Evolutionary conservation across 2,888 invertebrate genomes (phyloP), one percentile per base, ranked within the genome.

Genomic region (Tillus elongatus): DNA sequence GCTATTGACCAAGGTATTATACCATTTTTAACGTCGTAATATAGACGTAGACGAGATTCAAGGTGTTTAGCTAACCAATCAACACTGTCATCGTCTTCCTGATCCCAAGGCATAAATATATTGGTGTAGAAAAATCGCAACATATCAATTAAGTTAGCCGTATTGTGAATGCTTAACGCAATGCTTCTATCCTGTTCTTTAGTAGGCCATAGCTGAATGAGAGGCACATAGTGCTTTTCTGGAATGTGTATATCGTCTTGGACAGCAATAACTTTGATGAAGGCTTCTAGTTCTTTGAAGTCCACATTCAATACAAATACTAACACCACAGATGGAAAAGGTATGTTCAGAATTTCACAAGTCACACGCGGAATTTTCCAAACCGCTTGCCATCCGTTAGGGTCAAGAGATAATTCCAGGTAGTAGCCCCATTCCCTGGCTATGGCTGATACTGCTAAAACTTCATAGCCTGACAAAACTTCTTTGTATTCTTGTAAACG

Each of bases 51-150:
- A 34, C 77, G 67, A 1, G 67, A 54, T 45, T 72, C 68, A 30
- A 78, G 59, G 57, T 76, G 72, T 38, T 66, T 63, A 24, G 61
- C 58, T 13, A 70, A 64, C 77, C 77, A 77, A 53, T 75, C 72
- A n/a, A 63, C 62, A 1, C 68, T 64, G 36, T 77, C 76, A 46
- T 77, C 78, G 37, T 77, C 76, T 36, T 80, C 79, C 29, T 70
- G 64, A 45, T 81, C 80, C 81, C 81, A 82, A 1, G 80, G 79
- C 75, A 78, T 76, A 71, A 79, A 77, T 26, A 81, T 61, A 43
- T 79, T 69, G 19, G 69, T 70, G 50, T 77, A 79, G 52, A 77
- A 81, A 46, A 80, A 80, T 49, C 80, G 69, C 43, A 78, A 58
- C 45, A 77, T 66, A 60, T 81, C 80, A 42, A 81, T 69, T 43